phyloP scores from a whole-genome alignment of 2,797 vertebrate genomes.

The Semotilus atromaculatus region DNA sequence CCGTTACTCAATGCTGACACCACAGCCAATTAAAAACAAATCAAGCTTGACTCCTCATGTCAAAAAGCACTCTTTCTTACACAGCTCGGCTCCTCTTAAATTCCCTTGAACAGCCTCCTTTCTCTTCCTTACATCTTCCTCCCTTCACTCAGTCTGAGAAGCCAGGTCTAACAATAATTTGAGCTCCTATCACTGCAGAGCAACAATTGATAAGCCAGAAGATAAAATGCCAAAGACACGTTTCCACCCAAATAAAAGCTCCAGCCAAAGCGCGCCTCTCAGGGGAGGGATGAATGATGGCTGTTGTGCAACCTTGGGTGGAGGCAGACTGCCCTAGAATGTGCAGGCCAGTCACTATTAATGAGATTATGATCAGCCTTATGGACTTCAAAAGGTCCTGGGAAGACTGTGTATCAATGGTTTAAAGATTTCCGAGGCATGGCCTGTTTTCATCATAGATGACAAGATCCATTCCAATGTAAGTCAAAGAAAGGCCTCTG shows the following conservation, averaged over 20 bases:
- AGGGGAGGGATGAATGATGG: constrained; percentile 49
- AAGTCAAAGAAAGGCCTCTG: constrained; percentile 36
- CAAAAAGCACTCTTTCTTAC: constrained; percentile 21
- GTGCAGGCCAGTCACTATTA: constrained; percentile 63
- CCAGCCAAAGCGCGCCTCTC: constrained; percentile 54
- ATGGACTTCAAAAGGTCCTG: constrained; percentile 69
- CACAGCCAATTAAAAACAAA: constrained; percentile 56
- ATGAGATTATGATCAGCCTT: constrained; percentile 67
- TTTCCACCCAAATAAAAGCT: constrained; percentile 60
- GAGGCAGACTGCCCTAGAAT: constrained; percentile 58
- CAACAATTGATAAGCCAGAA: constrained; percentile 49
- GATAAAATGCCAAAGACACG: constrained; percentile 55
- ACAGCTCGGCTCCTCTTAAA: constrained; percentile 32
- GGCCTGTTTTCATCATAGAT: constrained; percentile 52
- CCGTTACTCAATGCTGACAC: constrained; percentile 51
- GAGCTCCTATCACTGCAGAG: constrained; percentile 21
- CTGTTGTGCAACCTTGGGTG: constrained; percentile 44
- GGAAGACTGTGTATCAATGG: constrained; percentile 47
- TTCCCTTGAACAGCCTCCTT: constrained; percentile 15
- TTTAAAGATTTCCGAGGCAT: constrained; percentile 56
- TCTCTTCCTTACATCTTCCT: constrained; percentile 29
- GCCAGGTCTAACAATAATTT: constrained; percentile 34
- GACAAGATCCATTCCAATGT: constrained; percentile 35
- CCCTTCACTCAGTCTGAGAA: not conserved
- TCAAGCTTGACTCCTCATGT: constrained; percentile 26